Base-by-base conservation (phyloP, 2,113 vertebrate genomes). In the Charina bottae region DNA sequence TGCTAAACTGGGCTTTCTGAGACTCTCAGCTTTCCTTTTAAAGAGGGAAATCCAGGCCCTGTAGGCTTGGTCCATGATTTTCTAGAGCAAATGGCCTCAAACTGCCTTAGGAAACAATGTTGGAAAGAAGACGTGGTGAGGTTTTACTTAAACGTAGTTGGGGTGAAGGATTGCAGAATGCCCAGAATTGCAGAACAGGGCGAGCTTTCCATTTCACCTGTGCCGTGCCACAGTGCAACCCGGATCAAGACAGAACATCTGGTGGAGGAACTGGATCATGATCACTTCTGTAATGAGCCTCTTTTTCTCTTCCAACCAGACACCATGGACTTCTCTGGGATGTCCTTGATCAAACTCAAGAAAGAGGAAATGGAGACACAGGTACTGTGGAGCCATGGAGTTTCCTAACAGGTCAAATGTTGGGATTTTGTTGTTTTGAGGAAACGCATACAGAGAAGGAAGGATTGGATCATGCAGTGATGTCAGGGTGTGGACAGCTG, bases 351-450 rank as follows among this genome's bases (percentile, higher is more conserved):
- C 96, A 99, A 99, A 95, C 96, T 99, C 90, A 99, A 97, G 96
- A 99, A 98, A 94, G 98, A 99, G 89, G 99, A 99, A 96, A 99
- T 99, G 98, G 99, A 99, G 95, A 98, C 98, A 0, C 99, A 99
- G 98, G 99, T 98, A 94, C 0, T 0, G 21, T 28, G 5, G 2
- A 8, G 6, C 26, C 5, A 2, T 60, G 83, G 26, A 17, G 0
- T 0, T 59, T 33, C 12, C 24, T 23, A 21, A 46, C 3, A 11
- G 42, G 6, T 2, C 42, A 42, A 46, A 37, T 26, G 58, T 26
- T 37, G 55, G 33, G n/a, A 42, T 78, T 19, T 78, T 3, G 19
- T 54, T 53, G 7, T 54, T 54, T 54, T 85, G 84, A n/a, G 17
- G 5, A 17, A 54, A 33, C 33, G 21, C 7, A 42, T 1, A 33